Base-by-base conservation (phyloP, 2,797 vertebrate genomes). In the Amazonetta brasiliensis region DNA sequence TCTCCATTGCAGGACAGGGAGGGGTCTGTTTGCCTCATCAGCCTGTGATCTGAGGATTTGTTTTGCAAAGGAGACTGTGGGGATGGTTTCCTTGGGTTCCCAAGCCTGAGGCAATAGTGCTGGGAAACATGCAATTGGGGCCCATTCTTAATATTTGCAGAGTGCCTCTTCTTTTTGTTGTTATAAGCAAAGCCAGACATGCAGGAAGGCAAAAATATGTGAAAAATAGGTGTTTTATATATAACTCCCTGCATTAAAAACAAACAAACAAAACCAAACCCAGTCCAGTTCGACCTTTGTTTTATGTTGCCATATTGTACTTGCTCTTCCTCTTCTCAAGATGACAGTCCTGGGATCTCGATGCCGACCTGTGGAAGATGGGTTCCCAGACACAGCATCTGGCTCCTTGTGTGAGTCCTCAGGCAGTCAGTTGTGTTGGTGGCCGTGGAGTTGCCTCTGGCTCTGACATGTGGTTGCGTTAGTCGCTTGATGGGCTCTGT, bases 321-420 rank as follows among this genome's bases (percentile, higher is more conserved):
- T 80, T 62, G 20, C 28, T 90, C 69, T 92, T 84, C 66, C 50
- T 94, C 52, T 91, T 90, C 90, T 95, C 85, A 83, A 58, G 82
- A 92, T 59, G 89, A 97, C 97, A 97, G 96, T 96, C 88, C 60
- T 87, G 95, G 94, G 92, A 94, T 89, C 95, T 69, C 76, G 82
- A 96, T 92, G 97, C 94, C 30, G 30, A 79, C 73, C 93, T 84
- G 26, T 59, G 76, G 95, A 97, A 95, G 75, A 87, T 48, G 63
- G 68, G 76, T 97, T 97, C 90, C 95, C 89, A 97, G 94, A 94
- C 89, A 75, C 78, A 96, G 92, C 95, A 97, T 97, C 97, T 98
- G 97, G 93, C 90, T 97, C 94, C 82, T 69, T 52, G 59, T 33
- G 28, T 33, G 90, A 94, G 74, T 96, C 97, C 97, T 95, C 94